Percentiles rank a stretch among this genome's conserved stretches.
Evolutionary conservation across 2,113 vertebrate species (phyloP).

Genomic region (Melanerpes aurifrons): DNA sequence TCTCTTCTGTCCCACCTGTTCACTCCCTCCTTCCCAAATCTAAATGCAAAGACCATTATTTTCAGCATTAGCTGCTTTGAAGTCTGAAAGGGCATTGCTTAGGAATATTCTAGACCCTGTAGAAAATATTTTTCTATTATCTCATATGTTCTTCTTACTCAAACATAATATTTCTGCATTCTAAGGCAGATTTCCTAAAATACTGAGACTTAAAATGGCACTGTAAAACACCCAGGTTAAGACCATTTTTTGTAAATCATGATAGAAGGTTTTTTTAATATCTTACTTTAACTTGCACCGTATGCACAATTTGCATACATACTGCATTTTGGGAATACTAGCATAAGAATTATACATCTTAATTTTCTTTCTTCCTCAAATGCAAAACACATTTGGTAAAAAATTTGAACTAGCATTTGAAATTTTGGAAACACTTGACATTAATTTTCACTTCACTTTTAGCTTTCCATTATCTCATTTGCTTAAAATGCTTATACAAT

Average conservation of each 20-base stretch:
- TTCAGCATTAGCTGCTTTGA: background rate
- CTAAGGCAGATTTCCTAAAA: background rate
- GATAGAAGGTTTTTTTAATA: background rate
- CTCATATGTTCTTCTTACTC: background rate
- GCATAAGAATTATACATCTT: background rate
- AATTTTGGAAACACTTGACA: background rate
- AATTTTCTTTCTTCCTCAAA: background rate
- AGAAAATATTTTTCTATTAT: background rate
- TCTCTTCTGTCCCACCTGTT: background rate
- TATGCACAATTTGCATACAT: background rate
- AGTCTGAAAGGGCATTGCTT: background rate
- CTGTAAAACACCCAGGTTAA: background rate
- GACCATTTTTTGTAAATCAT: accelerated
- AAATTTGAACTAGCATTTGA: background rate
- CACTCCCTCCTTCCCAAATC: background rate
- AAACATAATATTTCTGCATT: background rate
- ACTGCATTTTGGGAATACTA: background rate
- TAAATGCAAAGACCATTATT: background rate
- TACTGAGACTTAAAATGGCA: background rate
- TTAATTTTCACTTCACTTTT: background rate
- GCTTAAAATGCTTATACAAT: background rate
- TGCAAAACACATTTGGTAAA: background rate
- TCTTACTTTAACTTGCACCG: background rate
- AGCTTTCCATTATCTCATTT: background rate
- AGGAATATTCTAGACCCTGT: background rate